A percentile compares a stretch with the other conserved stretches of the same genome.
Evolutionary conservation across 2,113 vertebrate species (phyloP).

Genomic region (Pholis gunnellus): DNA sequence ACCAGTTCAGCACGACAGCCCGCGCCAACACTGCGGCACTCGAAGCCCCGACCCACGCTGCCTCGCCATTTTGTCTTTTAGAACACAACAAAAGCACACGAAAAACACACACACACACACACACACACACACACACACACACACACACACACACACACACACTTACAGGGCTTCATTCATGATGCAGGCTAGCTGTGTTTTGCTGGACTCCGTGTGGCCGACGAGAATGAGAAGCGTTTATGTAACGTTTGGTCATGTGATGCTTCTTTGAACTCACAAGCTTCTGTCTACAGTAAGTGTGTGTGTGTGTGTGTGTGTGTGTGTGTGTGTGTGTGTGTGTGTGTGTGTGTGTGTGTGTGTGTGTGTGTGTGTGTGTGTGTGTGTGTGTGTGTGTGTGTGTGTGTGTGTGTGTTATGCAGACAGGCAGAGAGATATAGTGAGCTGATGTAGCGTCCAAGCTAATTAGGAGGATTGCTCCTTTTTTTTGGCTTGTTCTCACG

Average conservation of each 20-base stretch:
- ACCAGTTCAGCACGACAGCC: not conserved
- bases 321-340: not conserved
- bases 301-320: constrained; percentile 3
- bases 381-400: constrained; percentile 10
- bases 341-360: not conserved
- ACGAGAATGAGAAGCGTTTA: not conserved
- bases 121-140: not conserved
- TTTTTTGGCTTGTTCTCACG: constrained; percentile 76
- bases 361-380: not conserved
- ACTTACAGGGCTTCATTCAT: no score
- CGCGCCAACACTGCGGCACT: no score
- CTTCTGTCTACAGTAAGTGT: no score
- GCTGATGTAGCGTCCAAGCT: constrained; percentile 78
- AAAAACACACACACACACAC: no score
- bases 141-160: no score
- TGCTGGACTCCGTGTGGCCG: not conserved
- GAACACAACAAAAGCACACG: no score
- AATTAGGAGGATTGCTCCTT: constrained; percentile 84
- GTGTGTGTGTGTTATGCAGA: constrained; percentile 25
- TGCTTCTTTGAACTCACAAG: constrained; percentile 7
- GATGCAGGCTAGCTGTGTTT: no score
- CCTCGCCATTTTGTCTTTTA: no score
- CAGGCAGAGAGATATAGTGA: constrained; percentile 58
- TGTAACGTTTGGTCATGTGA: constrained; percentile 22
- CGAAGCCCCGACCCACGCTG: no score